Evolutionary conservation across 2,888 invertebrate species (phyloP).

Genomic region (Epiblema foenella): DNA sequence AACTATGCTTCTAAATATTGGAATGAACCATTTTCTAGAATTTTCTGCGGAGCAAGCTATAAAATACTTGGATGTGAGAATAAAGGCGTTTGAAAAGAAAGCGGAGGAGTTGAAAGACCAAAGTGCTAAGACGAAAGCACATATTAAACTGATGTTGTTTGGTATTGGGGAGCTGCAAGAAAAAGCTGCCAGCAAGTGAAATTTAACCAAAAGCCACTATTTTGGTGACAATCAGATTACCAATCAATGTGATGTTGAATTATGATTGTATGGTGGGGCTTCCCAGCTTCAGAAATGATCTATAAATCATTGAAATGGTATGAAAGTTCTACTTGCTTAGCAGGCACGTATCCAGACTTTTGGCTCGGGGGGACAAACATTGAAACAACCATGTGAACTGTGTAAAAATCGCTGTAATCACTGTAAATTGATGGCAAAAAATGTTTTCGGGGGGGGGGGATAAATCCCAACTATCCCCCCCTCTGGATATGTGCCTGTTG

Average conservation of each 20-base stretch:
- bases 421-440: no score
- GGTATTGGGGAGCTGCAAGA: slow-evolving; percentile 86
- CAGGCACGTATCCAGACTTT: no score
- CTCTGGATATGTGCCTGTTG: no score
- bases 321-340: background rate
- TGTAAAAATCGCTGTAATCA: no score
- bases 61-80: slow-evolving; percentile 88
- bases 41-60: slow-evolving; percentile 89
- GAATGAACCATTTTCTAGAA: slow-evolving; percentile 90
- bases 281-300: no score
- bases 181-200: slow-evolving; percentile 2
- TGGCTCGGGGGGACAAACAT: no score
- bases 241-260: background rate
- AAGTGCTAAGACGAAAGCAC: slow-evolving; percentile 89
- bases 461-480: no score
- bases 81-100: slow-evolving; percentile 86
- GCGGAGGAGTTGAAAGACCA: slow-evolving; percentile 87
- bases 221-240: background rate
- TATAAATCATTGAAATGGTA: no score
- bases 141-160: slow-evolving; percentile 91
- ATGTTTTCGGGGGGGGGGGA: no score
- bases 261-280: no score
- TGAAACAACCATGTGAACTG: no score
- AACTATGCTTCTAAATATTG: slow-evolving; percentile 89
- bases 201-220: background rate